Conservation (phyloP, 1,140 invertebrate genomes). For the Drosophila sulfurigaster region DNA sequence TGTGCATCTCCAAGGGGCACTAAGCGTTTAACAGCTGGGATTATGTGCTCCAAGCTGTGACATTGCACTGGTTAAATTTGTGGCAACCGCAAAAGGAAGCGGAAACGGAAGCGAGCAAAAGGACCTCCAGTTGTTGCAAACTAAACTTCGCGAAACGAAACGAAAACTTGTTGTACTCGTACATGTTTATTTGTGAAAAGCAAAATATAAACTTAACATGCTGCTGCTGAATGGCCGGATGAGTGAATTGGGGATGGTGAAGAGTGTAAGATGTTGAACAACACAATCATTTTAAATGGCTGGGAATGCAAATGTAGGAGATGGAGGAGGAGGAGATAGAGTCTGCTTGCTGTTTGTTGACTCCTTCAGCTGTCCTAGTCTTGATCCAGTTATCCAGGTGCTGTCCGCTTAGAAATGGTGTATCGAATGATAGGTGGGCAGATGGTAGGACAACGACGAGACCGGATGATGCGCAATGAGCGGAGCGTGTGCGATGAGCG, state of each 20-base stretch:
- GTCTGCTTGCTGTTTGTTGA: constrained; percentile 1
- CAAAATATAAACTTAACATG: constrained; percentile 18
- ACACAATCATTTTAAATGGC: neutral
- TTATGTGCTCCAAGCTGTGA: constrained; percentile 44
- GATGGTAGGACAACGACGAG: constrained; percentile 68
- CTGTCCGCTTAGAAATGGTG: constrained; percentile 61
- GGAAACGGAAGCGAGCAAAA: neutral
- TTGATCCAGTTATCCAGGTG: constrained; percentile 6
- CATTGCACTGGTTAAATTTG: neutral
- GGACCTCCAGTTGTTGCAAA: too few species aligned
- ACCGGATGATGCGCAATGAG: constrained; percentile 64
- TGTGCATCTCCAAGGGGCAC: constrained; percentile 4
- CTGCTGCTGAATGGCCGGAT: constrained; percentile 1
- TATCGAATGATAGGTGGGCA: constrained; percentile 73
- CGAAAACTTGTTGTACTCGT: constrained; percentile 19
- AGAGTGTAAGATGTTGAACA: neutral
- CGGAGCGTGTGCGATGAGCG: constrained; percentile 70
- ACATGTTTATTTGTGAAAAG: constrained; percentile 31
- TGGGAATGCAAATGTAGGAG: neutral
- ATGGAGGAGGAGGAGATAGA: neutral
- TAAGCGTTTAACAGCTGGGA: constrained; percentile 40
- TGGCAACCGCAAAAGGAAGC: constrained; percentile 8
- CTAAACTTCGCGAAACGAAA: constrained; percentile 7
- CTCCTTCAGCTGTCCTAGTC: constrained; percentile 25
- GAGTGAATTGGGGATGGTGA: neutral